Evolutionary conservation across 2,888 invertebrate species (phyloP), one percentile per base, ranked within the genome.

Genomic region (Syrista parreyssii): DNA sequence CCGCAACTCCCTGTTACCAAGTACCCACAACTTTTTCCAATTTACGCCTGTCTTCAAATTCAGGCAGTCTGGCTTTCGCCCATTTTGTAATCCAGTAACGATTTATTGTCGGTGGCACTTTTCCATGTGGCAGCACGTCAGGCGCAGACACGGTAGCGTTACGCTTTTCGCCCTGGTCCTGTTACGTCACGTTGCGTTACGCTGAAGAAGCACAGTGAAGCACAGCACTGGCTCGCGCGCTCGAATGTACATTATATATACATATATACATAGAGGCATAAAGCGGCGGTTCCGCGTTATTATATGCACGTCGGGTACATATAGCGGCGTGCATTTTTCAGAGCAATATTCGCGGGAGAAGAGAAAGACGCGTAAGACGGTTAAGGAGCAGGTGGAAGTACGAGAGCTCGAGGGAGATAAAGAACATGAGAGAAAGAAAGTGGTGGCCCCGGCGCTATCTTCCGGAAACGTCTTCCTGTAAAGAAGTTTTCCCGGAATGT

Each of bases 311-410:
- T 71, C 35, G 73, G 75, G 69, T 76, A 40, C 73, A 71, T 68
- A 71, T 15, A 72, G 78, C 40, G n/a, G 30, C 71, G 30, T 75
- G 76, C 75, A 79, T 79, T 80, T 75, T 79, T 77, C 80, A 80
- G 76, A 79, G 80, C 75, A 79, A 80, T 79, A 79, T 79, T 73
- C 73, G 77, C 74, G 80, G 77, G 77, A 80, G 55, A 31, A 71
- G 71, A 30, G 71, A 31, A 32, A 71, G 31, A 30, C 32, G 30
- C 71, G 71, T 71, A 71, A 15, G 23, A 55, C 40, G 23, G 40
- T 55, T 55, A 55, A 55, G 40, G 40, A 55, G 23, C 40, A 55
- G 40, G 23, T 55, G 40, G 40, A 15, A 55, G 40, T 6, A 9
- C 23, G 40, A 40, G 40, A 40, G 40, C 40, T 40, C 23, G 40